Base-by-base conservation (phyloP, 2,113 vertebrate species). In the Notiomystis cincta region DNA sequence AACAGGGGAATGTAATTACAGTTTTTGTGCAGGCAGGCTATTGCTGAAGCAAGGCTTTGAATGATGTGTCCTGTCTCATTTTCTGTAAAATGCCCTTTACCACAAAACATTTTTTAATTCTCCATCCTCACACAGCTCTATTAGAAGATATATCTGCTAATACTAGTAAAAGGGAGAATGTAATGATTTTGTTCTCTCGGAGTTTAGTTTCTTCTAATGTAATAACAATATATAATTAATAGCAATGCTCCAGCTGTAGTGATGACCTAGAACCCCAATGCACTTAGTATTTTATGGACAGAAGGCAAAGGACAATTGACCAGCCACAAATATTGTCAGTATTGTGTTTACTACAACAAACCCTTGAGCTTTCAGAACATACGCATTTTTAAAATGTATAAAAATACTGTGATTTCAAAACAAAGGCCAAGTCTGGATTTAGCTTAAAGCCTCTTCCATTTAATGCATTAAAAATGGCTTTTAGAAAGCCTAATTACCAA, bases 131-230 rank as follows among this genome's bases (percentile, higher is more conserved):
- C 98, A 99, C 81, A 99, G 97, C 87, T 99, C 98, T 86, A 98
- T 98, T 94, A 99, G 98, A 95, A 99, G 98, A 96, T 98, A 99
- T 95, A 98, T 98, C 96, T 95, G 98, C 98, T 99, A 95, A 80
- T 87, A 96, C 89, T 91, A 97, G 84, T 86, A 81, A 75, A 77
- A 94, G 42, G 72, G 20, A 48, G 58, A 92, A 87, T 45, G 75
- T 23, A 87, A 76, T 30, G 15, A 28, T 79, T 90, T 83, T 67
- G 14, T 53, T 70, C 37, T 50, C 48, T 87, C 62, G 27, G 11
- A 72, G 22, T 62, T 57, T 60, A 77, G 35, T 62, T 81, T 42
- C 15, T 79, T 66, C n/a, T 60, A 54, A 40, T 28, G 27, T 37
- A 71, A 31, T 57, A 66, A 71, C 4, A 56, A 27, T 19, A 22